Evolutionary conservation across 2,113 vertebrate genomes (phyloP).

Genomic region (Muntiacus muntjak): DNA sequence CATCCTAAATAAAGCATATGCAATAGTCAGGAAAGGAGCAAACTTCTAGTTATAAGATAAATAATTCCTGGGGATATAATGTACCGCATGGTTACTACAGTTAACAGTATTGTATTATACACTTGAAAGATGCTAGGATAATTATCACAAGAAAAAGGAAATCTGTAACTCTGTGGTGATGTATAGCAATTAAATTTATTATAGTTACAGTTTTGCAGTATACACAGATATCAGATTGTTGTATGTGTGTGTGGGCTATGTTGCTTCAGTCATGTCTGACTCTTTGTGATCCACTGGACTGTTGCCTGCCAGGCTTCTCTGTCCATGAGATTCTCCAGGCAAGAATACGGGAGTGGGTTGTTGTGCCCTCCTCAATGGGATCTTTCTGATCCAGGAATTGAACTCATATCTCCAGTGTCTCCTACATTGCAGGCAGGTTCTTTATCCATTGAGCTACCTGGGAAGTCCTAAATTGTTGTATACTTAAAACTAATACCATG

Average conservation of each 20-base stretch:
- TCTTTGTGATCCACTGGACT: neutral
- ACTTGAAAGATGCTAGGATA: neutral
- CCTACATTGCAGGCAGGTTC: neutral
- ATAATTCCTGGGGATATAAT: neutral
- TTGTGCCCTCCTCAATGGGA: neutral
- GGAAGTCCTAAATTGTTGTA: neutral
- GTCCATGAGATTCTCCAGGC: neutral
- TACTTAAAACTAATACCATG: neutral
- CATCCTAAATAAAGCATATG: neutral
- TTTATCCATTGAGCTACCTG: neutral
- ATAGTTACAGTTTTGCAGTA: neutral
- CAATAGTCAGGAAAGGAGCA: neutral
- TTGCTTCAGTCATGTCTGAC: neutral
- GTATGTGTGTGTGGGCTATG: neutral
- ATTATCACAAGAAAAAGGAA: neutral
- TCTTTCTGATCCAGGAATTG: neutral
- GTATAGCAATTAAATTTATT: neutral
- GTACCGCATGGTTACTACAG: neutral
- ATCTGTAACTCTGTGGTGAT: neutral
- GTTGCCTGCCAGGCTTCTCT: neutral
- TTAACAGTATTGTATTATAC: neutral
- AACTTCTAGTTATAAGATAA: neutral
- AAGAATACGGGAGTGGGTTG: neutral
- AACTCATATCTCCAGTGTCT: neutral
- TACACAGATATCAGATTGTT: neutral